Percentiles rank a stretch among this genome's conserved stretches.
Conservation (phyloP, 2,888 invertebrate genomes). For the Clunio marinus region DNA sequence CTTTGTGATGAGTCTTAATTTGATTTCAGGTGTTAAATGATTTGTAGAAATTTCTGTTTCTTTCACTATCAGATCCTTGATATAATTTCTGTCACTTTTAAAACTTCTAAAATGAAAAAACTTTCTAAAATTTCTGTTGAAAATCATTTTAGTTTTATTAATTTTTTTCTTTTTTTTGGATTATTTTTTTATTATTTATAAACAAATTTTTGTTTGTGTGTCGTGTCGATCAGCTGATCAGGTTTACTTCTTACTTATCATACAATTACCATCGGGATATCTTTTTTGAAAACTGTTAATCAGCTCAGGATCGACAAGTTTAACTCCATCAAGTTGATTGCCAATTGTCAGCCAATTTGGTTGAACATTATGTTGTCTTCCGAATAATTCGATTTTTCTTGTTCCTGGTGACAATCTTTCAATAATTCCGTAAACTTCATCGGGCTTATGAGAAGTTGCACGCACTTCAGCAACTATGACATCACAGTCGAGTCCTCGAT, state of each 20-base stretch:
- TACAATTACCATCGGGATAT: conserved; percentile 67
- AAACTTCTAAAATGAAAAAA: too few relatives aligned
- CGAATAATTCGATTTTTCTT: conserved; percentile 94
- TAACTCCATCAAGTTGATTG: conserved; percentile 93
- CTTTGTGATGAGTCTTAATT: conserved; percentile 59
- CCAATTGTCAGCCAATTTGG: conserved; percentile 98
- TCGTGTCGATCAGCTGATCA: too few relatives aligned
- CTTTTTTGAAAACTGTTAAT: conserved; percentile 84
- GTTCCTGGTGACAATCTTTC: conserved; percentile 95
- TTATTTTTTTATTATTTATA: too few relatives aligned
- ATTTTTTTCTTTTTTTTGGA: too few relatives aligned
- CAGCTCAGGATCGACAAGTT: conserved; percentile 85
- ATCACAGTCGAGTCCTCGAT: conserved; percentile 92
- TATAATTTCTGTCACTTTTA: too few relatives aligned
- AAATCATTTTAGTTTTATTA: background rate
- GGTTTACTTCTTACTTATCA: conserved; percentile 45
- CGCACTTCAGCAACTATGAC: conserved; percentile 97
- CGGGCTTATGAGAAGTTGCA: conserved; percentile 96
- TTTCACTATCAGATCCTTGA: background rate
- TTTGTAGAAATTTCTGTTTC: conserved; percentile 44
- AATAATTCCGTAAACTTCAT: conserved; percentile 97
- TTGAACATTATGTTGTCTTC: conserved; percentile 94
- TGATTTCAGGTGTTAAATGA: conserved; percentile 61
- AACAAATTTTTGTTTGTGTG: too few relatives aligned
- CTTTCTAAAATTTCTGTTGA: too few relatives aligned